Base-by-base conservation (phyloP, 2,113 vertebrate genomes). In the Caloenas nicobarica region DNA sequence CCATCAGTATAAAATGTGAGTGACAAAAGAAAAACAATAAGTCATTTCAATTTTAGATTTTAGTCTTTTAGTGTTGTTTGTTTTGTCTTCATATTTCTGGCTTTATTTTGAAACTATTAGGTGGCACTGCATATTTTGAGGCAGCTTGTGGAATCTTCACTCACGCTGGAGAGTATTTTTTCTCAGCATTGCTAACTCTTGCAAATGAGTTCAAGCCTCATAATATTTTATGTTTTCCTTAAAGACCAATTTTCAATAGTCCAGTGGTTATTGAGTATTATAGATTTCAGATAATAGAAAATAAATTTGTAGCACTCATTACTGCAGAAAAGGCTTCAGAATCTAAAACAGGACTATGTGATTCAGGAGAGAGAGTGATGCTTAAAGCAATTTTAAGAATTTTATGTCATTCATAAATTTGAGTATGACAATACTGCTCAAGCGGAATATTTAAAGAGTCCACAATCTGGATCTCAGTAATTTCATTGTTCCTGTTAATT, bases 401-500 rank as follows among this genome's bases (percentile, higher is more conserved):
- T 70, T 86, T 31, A 24, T 76, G 34, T 71, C 7, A 24, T 78
- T 68, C 17, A 28, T 64, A 56, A 82, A 62, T 82, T 84, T 57
- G 34, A 4, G 14, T 56, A 25, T 60, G 34, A 58, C 38, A 53
- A 11, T 72, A 53, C 24, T 83, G 33, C 80, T 88, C 15, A 1
- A 46, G 88, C 4, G 6, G 34, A 71, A 50, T 83, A 57, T 46
- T 62, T 74, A 53, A 89, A 51, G 93, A 79, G 9, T 94, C 86
- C 96, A 96, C 95, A 95, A 89, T 92, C 96, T 96, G 93, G 5
- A 70, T 88, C 74, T 96, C 56, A 85, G 62, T 97, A 91, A 95
- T 61, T 91, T 97, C 97, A 97, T 95, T 87, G 74, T 97, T 97
- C 70, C 61, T 96, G 88, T 98, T 97, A 96, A 57, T 97, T 96